Percentiles rank a stretch among this genome's conserved stretches.
Conservation (phyloP, 2,113 vertebrate genomes). For the Mobula hypostoma region DNA sequence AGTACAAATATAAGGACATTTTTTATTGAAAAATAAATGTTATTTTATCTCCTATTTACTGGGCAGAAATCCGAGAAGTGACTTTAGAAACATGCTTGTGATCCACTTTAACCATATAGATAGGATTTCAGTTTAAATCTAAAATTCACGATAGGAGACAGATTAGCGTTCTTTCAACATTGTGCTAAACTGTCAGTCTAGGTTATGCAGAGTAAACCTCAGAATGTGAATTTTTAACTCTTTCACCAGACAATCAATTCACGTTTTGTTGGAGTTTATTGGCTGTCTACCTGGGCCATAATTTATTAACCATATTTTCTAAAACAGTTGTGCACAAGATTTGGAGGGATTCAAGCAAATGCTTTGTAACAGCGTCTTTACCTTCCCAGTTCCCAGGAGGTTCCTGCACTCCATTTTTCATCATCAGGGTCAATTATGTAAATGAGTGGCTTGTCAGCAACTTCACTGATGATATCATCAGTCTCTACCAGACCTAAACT, state of each 20-base stretch:
- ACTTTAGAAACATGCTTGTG: not conserved
- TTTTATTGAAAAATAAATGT: no score
- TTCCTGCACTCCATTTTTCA: not conserved
- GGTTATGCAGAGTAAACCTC: no score
- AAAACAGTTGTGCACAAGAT: not conserved
- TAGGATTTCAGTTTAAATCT: no score
- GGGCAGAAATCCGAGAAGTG: not conserved
- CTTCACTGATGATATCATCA: no score
- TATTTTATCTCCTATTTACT: not conserved
- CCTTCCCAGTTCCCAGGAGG: not conserved
- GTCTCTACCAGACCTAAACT: not conserved
- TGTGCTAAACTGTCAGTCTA: no score
- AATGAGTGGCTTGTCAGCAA: not conserved
- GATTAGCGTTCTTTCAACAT: no score
- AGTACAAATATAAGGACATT: not conserved
- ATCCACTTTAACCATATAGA: no score
- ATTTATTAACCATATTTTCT: not conserved
- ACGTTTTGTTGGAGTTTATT: not conserved
- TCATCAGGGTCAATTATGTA: not conserved
- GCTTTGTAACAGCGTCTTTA: not conserved
- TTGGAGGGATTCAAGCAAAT: not conserved
- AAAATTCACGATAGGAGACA: no score
- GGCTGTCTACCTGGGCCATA: not conserved
- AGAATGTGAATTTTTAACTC: not conserved
- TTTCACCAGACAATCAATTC: not conserved